Conservation (phyloP, 2,888 invertebrate genomes). For the Suillia variegata region DNA sequence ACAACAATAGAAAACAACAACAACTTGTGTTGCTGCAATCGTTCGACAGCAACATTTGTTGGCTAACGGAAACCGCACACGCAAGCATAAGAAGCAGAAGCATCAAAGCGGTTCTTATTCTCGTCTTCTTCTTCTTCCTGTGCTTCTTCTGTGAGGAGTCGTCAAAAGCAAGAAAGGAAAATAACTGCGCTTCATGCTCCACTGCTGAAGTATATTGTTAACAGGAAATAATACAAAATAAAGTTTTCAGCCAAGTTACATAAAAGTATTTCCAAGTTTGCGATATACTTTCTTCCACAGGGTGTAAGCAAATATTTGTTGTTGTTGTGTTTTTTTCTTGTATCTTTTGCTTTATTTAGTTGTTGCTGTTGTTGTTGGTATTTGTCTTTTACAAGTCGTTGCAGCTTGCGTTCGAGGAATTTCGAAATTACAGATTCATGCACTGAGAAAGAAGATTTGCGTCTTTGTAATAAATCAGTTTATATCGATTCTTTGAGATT, state of each 20-base stretch:
- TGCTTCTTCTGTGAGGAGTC: conserved; percentile 28
- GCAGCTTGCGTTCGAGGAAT: not conserved
- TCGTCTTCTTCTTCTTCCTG: conserved; percentile 33
- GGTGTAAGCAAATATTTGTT: not conserved
- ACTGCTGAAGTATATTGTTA: conserved; percentile 47
- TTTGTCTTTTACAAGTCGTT: not conserved
- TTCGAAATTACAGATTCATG: not conserved
- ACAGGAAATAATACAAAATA: conserved; percentile 54
- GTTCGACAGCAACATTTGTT: conserved; percentile 35
- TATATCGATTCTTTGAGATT: too few species aligned
- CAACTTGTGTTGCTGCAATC: not conserved
- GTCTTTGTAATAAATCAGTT: too few species aligned
- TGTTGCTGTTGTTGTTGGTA: not conserved
- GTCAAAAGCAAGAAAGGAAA: conserved; percentile 31
- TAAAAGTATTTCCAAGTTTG: conserved; percentile 51
- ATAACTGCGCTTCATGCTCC: conserved; percentile 31
- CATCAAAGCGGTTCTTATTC: conserved; percentile 25
- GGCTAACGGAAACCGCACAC: conserved; percentile 46
- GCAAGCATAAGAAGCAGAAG: conserved; percentile 18
- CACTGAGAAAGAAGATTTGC: too few species aligned
- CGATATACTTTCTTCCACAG: conserved; percentile 6
- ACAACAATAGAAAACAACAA: not conserved
- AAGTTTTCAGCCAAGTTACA: conserved; percentile 52
- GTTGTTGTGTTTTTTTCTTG: not conserved
- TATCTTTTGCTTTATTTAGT: not conserved